Evolutionary conservation across 1,140 invertebrate genomes (phyloP).

Genomic region (Zaprionus taronus): DNA sequence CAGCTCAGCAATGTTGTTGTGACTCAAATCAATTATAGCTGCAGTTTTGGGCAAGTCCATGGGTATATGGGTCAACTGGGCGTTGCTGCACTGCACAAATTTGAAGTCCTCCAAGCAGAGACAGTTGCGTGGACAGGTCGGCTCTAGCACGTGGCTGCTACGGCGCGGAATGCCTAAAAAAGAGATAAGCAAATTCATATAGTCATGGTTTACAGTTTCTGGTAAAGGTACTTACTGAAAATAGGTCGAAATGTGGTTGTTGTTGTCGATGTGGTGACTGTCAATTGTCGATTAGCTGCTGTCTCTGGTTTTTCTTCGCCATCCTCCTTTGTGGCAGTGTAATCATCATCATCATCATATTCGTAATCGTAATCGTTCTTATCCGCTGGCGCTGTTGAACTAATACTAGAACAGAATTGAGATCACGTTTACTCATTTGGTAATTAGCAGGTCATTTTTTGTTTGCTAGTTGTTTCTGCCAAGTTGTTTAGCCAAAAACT

Average conservation of each 20-base stretch:
- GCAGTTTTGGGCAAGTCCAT: constrained; percentile 72
- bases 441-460: constrained; percentile 45
- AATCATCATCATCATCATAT: constrained; percentile 52
- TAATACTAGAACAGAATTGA: constrained; percentile 60
- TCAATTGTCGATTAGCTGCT: constrained; percentile 63
- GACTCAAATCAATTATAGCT: constrained; percentile 76
- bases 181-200: background rate
- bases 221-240: constrained; percentile 47
- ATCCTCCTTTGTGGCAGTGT: constrained; percentile 39
- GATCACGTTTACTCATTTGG: constrained; percentile 19
- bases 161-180: constrained; percentile 67
- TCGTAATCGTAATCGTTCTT: constrained; percentile 40
- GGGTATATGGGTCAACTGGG: constrained; percentile 70
- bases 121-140: constrained; percentile 74
- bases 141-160: constrained; percentile 76
- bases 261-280: constrained; percentile 51
- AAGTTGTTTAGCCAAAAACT: constrained; percentile 45
- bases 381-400: constrained; percentile 60
- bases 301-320: constrained; percentile 38
- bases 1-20: constrained; percentile 75
- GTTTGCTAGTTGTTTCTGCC: constrained; percentile 30
- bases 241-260: constrained; percentile 72
- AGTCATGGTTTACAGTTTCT: too few species aligned
- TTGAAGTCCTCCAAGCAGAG: constrained; percentile 72
- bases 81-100: constrained; percentile 69